A percentile compares a stretch with the other conserved stretches of the same genome.
These are phyloP conservation scores for Leptopilina syphax DNA, from an alignment of 2,888 invertebrate species.

Conservation along the genomic window DNA sequence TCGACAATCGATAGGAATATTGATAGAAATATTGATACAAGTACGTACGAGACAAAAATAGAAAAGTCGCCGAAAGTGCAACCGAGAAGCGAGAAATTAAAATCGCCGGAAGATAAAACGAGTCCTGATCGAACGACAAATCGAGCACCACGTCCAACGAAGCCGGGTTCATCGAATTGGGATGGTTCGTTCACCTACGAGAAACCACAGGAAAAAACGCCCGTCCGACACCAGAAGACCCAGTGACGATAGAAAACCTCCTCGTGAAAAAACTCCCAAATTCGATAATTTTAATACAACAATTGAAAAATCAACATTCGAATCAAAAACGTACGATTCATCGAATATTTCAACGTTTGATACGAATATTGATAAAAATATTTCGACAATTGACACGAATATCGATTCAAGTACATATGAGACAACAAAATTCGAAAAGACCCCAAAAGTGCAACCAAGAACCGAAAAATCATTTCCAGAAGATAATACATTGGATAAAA, in stretches of 20 bases:
- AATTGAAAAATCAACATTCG: no score
- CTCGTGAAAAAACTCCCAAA: no score
- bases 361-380: no score
- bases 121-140: conserved; percentile 52
- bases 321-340: no score
- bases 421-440: no score
- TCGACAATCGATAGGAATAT: conserved; percentile 13
- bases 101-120: conserved; percentile 42
- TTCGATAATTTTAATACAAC: no score
- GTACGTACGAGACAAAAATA: conserved; percentile 42
- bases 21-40: conserved; percentile 31
- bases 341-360: no score
- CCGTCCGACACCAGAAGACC: conserved; percentile 38
- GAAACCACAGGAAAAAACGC: conserved; percentile 48
- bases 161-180: conserved; percentile 61
- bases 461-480: no score
- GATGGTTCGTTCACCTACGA: conserved; percentile 64
- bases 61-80: conserved; percentile 32
- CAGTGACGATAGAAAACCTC: conserved; percentile 43
- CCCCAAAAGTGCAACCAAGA: no score
- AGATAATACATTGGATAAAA: no score
- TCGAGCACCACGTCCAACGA: conserved; percentile 51
- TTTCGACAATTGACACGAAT: no score
- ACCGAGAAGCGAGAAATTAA: conserved; percentile 39
- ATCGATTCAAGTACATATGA: no score